phyloP scores from a whole-genome alignment of 1,140 invertebrate species.

The Temnothorax curvispinosus region DNA sequence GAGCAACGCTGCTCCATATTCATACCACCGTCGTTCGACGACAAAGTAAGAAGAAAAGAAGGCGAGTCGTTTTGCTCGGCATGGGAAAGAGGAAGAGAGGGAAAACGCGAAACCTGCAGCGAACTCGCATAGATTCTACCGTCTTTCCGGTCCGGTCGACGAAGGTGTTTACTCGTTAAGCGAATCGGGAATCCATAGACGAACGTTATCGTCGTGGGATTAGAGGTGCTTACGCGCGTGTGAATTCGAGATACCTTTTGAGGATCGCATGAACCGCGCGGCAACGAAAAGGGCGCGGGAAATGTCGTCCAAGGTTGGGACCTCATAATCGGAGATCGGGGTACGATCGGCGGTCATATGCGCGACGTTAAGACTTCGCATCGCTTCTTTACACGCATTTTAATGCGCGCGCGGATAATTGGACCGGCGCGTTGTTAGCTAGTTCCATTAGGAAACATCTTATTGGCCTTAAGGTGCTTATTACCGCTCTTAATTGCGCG shows the following conservation, averaged over 20 bases:
- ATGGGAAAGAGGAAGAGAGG: not conserved
- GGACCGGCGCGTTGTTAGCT: slow-evolving; percentile 70
- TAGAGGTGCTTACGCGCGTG: slow-evolving; percentile 48
- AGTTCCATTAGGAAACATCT: slow-evolving; percentile 77
- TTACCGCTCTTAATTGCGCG: slow-evolving; percentile 74
- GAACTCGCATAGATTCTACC: slow-evolving; percentile 25
- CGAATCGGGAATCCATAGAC: slow-evolving; percentile 46
- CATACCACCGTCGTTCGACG: slow-evolving; percentile 75
- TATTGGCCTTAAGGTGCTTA: slow-evolving; percentile 77
- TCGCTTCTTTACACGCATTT: slow-evolving; percentile 64
- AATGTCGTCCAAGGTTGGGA: not conserved
- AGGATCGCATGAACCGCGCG: not conserved
- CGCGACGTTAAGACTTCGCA: slow-evolving; percentile 32
- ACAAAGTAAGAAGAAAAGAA: slow-evolving; percentile 46
- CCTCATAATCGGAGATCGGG: slow-evolving; percentile 39
- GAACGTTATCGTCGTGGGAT: slow-evolving; percentile 48
- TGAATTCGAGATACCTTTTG: slow-evolving; percentile 37
- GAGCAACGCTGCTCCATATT: slow-evolving; percentile 75
- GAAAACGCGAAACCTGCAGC: slow-evolving; percentile 28
- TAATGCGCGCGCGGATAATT: slow-evolving; percentile 74
- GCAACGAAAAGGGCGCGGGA: not conserved
- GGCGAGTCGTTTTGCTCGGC: slow-evolving; percentile 25
- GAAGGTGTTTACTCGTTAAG: slow-evolving; percentile 53
- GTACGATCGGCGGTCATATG: slow-evolving; percentile 57
- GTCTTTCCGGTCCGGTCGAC: slow-evolving; percentile 50